Evolutionary conservation across 1,140 invertebrate genomes (phyloP).

Genomic region (Drosophila nikananu): DNA sequence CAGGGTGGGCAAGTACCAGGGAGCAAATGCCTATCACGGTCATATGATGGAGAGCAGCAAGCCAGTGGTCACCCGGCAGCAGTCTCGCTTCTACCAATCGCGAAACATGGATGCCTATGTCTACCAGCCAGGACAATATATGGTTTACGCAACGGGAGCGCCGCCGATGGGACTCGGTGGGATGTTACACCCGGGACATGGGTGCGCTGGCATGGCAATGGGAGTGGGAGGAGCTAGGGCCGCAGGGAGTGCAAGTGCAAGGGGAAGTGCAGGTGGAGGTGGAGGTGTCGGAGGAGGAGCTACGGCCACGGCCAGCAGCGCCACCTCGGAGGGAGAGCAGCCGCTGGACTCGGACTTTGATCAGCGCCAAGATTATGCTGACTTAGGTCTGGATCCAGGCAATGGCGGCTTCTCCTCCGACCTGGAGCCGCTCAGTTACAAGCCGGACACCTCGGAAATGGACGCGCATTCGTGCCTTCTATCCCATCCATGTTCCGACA

Average conservation of each 20-base stretch:
- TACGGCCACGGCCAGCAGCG: slow-evolving; percentile 32
- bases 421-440: slow-evolving; percentile 29
- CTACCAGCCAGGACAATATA: slow-evolving; percentile 42
- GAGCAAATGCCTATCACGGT: slow-evolving; percentile 11
- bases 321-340: slow-evolving; percentile 54
- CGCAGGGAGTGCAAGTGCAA: not conserved
- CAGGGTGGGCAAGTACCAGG: slow-evolving; percentile 15
- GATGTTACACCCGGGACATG: slow-evolving; percentile 6
- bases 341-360: slow-evolving; percentile 51
- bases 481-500: slow-evolving; percentile 32
- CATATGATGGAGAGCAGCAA: slow-evolving; percentile 11
- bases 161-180: slow-evolving; percentile 2
- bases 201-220: not conserved
- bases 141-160: slow-evolving; percentile 23
- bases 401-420: slow-evolving; percentile 53
- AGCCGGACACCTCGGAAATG: slow-evolving; percentile 24
- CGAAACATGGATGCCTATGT: slow-evolving; percentile 48
- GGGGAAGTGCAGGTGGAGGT: not conserved
- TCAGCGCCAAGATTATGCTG: slow-evolving; percentile 37
- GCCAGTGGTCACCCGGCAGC: slow-evolving; percentile 13
- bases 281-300: slow-evolving; percentile 9
- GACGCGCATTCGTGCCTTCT: slow-evolving; percentile 11
- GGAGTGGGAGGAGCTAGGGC: not conserved
- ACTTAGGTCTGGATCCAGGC: slow-evolving; percentile 39
- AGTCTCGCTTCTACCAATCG: slow-evolving; percentile 62